phyloP scores from a whole-genome alignment of 2,888 invertebrate species.

The Watsonalla cultraria region DNA sequence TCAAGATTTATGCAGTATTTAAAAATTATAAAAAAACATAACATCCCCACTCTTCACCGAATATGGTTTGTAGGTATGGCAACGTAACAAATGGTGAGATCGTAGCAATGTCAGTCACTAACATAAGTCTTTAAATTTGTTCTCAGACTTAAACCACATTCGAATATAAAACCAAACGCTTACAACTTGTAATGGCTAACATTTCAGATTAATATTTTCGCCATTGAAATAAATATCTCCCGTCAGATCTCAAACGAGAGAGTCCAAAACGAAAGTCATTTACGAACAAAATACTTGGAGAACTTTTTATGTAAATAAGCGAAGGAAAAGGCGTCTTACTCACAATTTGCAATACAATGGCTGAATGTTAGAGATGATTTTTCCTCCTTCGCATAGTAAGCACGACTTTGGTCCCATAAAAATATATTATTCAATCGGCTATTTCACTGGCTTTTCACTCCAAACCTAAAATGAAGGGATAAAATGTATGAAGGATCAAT shows the following conservation, averaged over 20 bases:
- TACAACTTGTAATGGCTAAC: not conserved
- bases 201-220: conserved; percentile 12
- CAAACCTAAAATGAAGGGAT: conserved; percentile 61
- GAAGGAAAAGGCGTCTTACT: conserved; percentile 64
- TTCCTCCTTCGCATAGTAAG: conserved; percentile 71
- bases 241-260: conserved; percentile 31
- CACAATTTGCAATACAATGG: conserved; percentile 77
- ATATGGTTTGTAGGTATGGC: no score
- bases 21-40: no score
- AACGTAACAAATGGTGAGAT: no score
- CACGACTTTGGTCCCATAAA: conserved; percentile 66
- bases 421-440: conserved; percentile 75
- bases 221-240: conserved; percentile 24
- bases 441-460: conserved; percentile 61
- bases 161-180: no score
- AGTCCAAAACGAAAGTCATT: conserved; percentile 65
- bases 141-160: no score
- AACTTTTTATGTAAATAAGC: conserved; percentile 73
- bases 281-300: conserved; percentile 56
- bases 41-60: no score
- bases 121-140: no score
- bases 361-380: conserved; percentile 70
- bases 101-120: no score
- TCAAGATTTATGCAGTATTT: no score
- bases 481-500: conserved; percentile 59